Percentiles rank a stretch among this genome's conserved stretches.
phyloP scores from a whole-genome alignment of 37 sponge, comb jelly and placozoan genomes.

The Oscarella lobularis region DNA sequence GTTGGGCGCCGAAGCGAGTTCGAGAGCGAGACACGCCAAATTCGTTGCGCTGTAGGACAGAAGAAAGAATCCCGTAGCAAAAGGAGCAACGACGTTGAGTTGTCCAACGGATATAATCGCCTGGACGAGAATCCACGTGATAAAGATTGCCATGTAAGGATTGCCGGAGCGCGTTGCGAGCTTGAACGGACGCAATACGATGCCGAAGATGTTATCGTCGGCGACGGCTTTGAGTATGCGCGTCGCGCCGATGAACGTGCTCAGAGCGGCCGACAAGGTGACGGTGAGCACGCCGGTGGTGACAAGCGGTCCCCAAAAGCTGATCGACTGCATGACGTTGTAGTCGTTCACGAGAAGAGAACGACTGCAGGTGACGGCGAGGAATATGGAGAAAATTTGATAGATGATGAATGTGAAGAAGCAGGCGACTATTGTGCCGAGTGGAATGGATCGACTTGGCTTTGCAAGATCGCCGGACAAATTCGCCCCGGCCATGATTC shows the following conservation, averaged over 20 bases:
- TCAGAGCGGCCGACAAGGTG: constrained; percentile 89
- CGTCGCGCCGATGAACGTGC: constrained; percentile 79
- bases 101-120: constrained; percentile 60
- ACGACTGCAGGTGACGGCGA: not conserved
- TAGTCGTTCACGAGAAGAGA: not conserved
- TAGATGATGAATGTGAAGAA: constrained; percentile 75
- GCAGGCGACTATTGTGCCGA: constrained; percentile 84
- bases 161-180: constrained; percentile 7
- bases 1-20: constrained; percentile 86
- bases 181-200: constrained; percentile 2
- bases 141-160: constrained; percentile 69
- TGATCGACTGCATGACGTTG: constrained; percentile 43
- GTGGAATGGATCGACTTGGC: constrained; percentile 87
- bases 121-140: constrained; percentile 87
- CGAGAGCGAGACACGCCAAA: constrained; percentile 83
- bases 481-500: constrained; percentile 98
- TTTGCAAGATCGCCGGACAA: constrained; percentile 93
- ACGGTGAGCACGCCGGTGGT: constrained; percentile 80
- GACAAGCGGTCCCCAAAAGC: constrained; percentile 39
- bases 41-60: constrained; percentile 88
- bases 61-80: constrained; percentile 83
- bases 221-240: constrained; percentile 70
- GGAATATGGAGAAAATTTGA: constrained; percentile 49
- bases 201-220: constrained; percentile 82
- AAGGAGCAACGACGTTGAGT: constrained; percentile 79